A percentile compares a stretch with the other conserved stretches of the same genome.
phyloP scores from a whole-genome alignment of 2,888 invertebrate species.

The Emmelina monodactyla region DNA sequence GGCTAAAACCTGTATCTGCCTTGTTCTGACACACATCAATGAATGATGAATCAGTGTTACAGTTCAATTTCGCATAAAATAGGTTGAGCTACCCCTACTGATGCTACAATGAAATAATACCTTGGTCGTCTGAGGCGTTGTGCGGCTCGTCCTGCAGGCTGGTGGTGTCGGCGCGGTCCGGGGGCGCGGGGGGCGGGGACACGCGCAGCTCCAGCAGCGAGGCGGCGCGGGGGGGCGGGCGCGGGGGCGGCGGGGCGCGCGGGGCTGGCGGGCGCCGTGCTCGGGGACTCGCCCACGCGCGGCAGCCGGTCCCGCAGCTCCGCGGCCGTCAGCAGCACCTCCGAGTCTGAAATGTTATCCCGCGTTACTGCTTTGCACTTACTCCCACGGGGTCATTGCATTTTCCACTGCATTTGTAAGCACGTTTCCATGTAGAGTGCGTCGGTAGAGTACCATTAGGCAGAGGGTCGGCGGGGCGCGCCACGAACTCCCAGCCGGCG shows the following conservation, averaged over 20 bases:
- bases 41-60: no score
- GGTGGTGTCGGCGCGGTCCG: conserved; percentile 22
- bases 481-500: conserved; percentile 56
- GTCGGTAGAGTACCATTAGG: conserved; percentile 46
- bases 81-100: no score
- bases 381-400: no score
- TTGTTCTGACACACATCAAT: no score
- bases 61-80: no score
- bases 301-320: conserved; percentile 10
- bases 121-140: no score
- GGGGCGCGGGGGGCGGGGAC: conserved; percentile 15
- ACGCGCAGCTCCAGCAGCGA: conserved; percentile 12
- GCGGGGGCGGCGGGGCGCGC: conserved; percentile 9
- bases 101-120: no score
- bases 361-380: no score
- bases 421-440: no score
- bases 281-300: conserved; percentile 7
- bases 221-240: conserved; percentile 9
- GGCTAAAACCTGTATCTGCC: no score
- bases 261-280: conserved; percentile 11
- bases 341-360: conserved; percentile 44
- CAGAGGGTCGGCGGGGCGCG: conserved; percentile 44
- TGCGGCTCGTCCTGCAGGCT: conserved; percentile 39
- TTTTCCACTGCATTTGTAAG: no score
- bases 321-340: conserved; percentile 28